Evolutionary conservation across 2,888 invertebrate species (phyloP).

Genomic region (Eupithecia tripunctaria): DNA sequence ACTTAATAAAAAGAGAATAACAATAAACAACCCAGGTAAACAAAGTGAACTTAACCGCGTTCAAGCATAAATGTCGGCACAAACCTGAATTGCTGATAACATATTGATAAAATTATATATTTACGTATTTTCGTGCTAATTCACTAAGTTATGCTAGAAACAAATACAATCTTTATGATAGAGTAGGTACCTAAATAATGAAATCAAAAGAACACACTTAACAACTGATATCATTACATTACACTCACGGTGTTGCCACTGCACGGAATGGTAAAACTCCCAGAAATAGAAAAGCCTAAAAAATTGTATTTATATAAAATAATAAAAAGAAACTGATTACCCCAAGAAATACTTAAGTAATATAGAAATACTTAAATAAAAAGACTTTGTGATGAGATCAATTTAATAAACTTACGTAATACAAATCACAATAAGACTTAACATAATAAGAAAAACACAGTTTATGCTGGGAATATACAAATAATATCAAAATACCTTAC

Average conservation of each 20-base stretch:
- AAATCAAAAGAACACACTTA: background rate
- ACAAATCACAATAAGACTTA: slow-evolving; percentile 6
- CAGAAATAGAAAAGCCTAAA: background rate
- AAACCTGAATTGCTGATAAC: slow-evolving; percentile 54
- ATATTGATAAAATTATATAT: slow-evolving; percentile 44
- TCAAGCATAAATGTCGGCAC: slow-evolving; percentile 26
- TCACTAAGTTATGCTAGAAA: background rate
- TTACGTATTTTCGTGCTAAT: no score
- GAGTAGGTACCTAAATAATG: background rate
- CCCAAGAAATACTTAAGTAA: no score
- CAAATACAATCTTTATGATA: background rate
- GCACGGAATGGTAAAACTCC: slow-evolving; percentile 21
- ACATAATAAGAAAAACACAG: background rate
- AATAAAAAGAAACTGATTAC: no score
- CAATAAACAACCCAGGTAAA: background rate
- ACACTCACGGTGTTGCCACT: slow-evolving; percentile 45
- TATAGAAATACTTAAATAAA: no score
- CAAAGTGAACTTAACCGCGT: slow-evolving; percentile 18
- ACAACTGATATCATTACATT: slow-evolving; percentile 38
- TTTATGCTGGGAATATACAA: no score
- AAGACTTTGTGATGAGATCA: slow-evolving; percentile 17
- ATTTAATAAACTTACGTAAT: slow-evolving; percentile 14
- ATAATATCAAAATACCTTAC: background rate
- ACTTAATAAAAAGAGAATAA: background rate
- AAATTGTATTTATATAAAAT: background rate